phyloP scores from a whole-genome alignment of 2,888 invertebrate genomes.

The Nomada hirtipes region DNA sequence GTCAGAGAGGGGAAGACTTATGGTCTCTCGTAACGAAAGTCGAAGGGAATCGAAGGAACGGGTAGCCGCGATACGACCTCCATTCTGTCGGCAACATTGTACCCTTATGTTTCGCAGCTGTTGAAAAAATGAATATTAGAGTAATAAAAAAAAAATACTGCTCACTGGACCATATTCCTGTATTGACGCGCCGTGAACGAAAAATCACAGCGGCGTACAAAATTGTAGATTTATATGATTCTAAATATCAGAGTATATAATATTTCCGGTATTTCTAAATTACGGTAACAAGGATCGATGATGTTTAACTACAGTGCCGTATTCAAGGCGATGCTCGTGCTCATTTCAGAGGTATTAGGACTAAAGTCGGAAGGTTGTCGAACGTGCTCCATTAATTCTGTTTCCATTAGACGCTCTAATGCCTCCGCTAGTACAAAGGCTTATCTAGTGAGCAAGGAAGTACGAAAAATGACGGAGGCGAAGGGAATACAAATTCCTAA shows the following conservation, averaged over 20 bases:
- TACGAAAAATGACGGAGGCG: conserved; percentile 7
- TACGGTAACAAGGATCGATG: conserved; percentile 5
- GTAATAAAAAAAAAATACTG: neutral
- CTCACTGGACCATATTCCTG: neutral
- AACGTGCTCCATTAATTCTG: conserved; percentile 30
- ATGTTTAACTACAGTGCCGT: neutral
- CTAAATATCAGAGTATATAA: too few species aligned
- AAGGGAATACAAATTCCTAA: conserved; percentile 6
- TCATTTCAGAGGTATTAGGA: neutral
- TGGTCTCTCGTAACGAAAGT: conserved; percentile 25
- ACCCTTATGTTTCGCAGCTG: neutral
- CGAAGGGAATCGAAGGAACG: conserved; percentile 14
- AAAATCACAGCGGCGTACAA: too few species aligned
- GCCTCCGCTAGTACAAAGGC: too few species aligned
- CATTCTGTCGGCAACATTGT: neutral
- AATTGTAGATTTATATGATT: too few species aligned
- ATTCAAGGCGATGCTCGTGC: neutral
- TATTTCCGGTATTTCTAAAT: neutral
- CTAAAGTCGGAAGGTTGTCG: neutral
- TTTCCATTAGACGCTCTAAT: conserved; percentile 18
- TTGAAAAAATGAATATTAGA: conserved; percentile 1
- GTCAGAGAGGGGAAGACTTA: conserved; percentile 25
- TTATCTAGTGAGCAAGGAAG: neutral
- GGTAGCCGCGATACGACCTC: neutral
- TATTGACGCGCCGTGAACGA: too few species aligned